A percentile compares a stretch with the other conserved stretches of the same genome.
Evolutionary conservation across 2,888 invertebrate genomes (phyloP).

Genomic region (Dichetophora obliterata): DNA sequence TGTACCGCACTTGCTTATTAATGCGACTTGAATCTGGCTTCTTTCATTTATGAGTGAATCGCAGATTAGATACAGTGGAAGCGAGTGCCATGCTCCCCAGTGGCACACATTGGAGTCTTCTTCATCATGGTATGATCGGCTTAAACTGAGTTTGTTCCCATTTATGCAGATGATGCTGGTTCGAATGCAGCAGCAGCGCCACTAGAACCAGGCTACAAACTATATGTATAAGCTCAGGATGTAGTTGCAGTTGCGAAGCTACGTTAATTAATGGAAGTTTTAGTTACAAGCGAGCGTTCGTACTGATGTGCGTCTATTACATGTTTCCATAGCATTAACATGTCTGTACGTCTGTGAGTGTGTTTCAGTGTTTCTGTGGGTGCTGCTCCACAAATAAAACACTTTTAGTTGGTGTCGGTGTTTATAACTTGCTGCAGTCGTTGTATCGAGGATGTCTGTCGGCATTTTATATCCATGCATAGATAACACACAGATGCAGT

Average conservation of each 20-base stretch:
- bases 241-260: conserved; percentile 1
- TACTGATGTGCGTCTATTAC: conserved; percentile 21
- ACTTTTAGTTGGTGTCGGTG: conserved; percentile 4
- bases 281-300: background rate
- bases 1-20: conserved; percentile 17
- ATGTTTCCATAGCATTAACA: background rate
- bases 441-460: conserved; percentile 1
- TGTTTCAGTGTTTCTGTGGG: conserved; percentile 23
- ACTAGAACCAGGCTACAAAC: background rate
- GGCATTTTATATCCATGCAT: background rate
- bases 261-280: conserved; percentile 27
- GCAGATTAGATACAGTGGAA: background rate
- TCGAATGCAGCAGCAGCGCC: background rate
- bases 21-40: conserved; percentile 15
- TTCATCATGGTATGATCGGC: conserved; percentile 13
- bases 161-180: background rate
- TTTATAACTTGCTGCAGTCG: conserved; percentile 9
- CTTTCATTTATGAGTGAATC: conserved; percentile 16
- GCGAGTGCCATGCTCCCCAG: background rate
- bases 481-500: background rate
- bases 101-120: conserved; percentile 15
- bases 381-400: conserved; percentile 17
- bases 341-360: conserved; percentile 18
- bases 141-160: conserved; percentile 8
- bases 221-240: background rate